Base-by-base conservation (phyloP, 2,888 invertebrate genomes). In the Eulithis prunata region DNA sequence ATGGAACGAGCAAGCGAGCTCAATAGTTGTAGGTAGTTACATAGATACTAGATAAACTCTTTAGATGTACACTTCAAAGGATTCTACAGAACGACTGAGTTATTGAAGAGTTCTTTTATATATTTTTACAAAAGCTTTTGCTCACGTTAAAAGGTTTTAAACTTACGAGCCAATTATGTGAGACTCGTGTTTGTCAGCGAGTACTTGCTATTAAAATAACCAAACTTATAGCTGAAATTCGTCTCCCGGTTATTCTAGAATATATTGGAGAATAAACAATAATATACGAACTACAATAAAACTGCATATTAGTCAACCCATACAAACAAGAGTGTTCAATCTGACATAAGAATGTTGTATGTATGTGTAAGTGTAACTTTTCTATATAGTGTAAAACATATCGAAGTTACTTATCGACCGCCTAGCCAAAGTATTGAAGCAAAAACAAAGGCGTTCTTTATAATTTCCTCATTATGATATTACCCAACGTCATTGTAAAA, bases 51-150 rank as follows among this genome's bases (percentile, higher is more conserved):
- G 21, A 21, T 13, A 53, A 43, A 36, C 32, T 13, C 47, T 49
- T 49, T 38, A 56, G 56, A 43, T 51, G 52, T 41, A 38, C n/a
- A 54, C 58, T 54, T 58, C 28, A 58, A 54, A 58, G 54, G 63
- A 53, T 53, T 46, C 58, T 49, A 8, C 57, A 57, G 57, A 64
- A 58, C 63, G 63, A 53, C 57, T 28, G 46, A 64, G 21, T 49
- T 57, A 63, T 57, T 51, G 53, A 57, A 63, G 62, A 57, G 57
- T 38, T 43, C 56, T 62, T 51, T 54, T 49, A 21, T 38, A 13
- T 36, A 46, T 49, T 52, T 12, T 57, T 52, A 36, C 49, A 57
- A 62, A 61, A 62, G 51, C 62, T 43, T 55, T 62, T 57, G 45
- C 43, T 45, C 45, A 51, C 10, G 43, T 32, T 43, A 21, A 49